Evolutionary conservation across 2,888 invertebrate genomes (phyloP).

Genomic region (Petrolisthes cinctipes): DNA sequence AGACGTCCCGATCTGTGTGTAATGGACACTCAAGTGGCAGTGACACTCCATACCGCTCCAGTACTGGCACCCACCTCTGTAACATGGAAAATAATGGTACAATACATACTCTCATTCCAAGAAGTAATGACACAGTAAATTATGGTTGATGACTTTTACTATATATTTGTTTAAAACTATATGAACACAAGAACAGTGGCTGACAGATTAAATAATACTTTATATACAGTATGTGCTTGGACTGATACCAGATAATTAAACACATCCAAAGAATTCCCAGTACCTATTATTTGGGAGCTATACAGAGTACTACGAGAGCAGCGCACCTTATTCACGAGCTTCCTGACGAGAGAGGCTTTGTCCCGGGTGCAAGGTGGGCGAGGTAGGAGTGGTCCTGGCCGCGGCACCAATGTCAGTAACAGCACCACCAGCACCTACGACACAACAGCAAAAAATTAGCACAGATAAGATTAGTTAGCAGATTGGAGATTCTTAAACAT

Average conservation of each 20-base stretch:
- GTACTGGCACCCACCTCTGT: slow-evolving; percentile 89
- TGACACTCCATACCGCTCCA: slow-evolving; percentile 88
- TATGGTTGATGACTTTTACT: no score
- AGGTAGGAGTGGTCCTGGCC: slow-evolving; percentile 59
- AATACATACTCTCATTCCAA: no score
- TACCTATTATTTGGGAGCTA: no score
- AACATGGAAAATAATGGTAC: no score
- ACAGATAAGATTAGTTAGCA: neutral
- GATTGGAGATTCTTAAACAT: neutral
- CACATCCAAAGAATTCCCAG: neutral
- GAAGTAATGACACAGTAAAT: no score
- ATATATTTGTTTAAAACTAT: neutral
- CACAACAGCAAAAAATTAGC: neutral
- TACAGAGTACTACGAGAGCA: no score
- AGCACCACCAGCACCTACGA: slow-evolving; percentile 62
- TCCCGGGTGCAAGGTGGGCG: slow-evolving; percentile 62
- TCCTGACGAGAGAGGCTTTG: slow-evolving; percentile 64
- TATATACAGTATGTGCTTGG: no score
- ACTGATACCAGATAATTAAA: slow-evolving; percentile 15
- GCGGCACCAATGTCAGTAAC: slow-evolving; percentile 58
- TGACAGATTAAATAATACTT: neutral
- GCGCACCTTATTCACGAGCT: slow-evolving; percentile 60
- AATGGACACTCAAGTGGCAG: slow-evolving; percentile 90
- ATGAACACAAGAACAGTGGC: neutral
- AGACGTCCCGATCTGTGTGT: slow-evolving; percentile 88